These are phyloP conservation scores for Sisyra nigra DNA, from an alignment of 2,888 invertebrate species.

Conservation along the genomic window DNA sequence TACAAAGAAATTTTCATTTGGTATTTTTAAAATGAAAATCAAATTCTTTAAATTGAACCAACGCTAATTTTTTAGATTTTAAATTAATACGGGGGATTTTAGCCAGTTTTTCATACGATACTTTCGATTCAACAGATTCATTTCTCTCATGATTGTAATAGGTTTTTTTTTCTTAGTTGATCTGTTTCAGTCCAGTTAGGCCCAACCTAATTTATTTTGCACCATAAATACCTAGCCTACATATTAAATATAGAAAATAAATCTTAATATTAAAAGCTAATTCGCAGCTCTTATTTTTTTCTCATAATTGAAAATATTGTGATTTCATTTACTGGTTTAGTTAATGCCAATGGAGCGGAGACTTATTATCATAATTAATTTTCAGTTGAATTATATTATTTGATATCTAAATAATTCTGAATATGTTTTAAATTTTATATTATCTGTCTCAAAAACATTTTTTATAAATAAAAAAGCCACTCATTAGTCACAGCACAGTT, in stretches of 20 bases:
- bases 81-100: background rate
- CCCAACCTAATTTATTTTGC: slow-evolving; percentile 6
- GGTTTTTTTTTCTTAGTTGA: slow-evolving; percentile 7
- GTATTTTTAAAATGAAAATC: background rate
- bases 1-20: no score
- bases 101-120: background rate
- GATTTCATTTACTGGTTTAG: background rate
- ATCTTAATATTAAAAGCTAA: slow-evolving; percentile 9
- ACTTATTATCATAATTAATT: background rate
- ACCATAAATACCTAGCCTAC: slow-evolving; percentile 3
- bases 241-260: slow-evolving; percentile 2
- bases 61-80: no score
- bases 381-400: background rate
- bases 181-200: slow-evolving; percentile 9
- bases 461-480: slow-evolving; percentile 36
- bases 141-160: slow-evolving; percentile 1
- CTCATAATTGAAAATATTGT: background rate
- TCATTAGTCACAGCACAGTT: slow-evolving; percentile 39
- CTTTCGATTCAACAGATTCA: background rate
- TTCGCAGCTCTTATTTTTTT: slow-evolving; percentile 7
- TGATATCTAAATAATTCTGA: slow-evolving; percentile 1
- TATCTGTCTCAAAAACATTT: slow-evolving; percentile 17
- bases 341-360: background rate
- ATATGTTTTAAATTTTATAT: slow-evolving; percentile 4
- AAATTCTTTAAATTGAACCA: no score